Base-by-base conservation (phyloP, 2,113 vertebrate species). In the Microtus pennsylvanicus region DNA sequence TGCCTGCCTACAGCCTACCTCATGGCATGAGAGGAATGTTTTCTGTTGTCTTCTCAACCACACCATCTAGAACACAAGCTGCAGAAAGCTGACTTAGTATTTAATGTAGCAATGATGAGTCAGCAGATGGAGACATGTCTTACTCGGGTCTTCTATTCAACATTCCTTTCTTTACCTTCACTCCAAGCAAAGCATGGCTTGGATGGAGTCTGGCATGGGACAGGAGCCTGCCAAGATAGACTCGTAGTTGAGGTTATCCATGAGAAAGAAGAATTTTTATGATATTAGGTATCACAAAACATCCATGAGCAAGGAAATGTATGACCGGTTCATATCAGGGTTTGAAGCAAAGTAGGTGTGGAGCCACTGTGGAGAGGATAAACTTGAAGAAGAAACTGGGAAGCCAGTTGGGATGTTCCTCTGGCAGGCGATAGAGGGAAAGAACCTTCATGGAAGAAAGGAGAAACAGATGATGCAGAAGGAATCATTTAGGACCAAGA, bases 301-400 rank as follows among this genome's bases (percentile, higher is more conserved):
- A 19, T 47, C 83, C 63, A 55, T 42, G 13, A 85, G 5, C 17
- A 89, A 38, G 70, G 52, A 95, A 81, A 94, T 35, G 42, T 12
- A 89, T 86, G n/a, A 5, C 33, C 67, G 91, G 24, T 70, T 96
- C 19, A 74, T 63, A 86, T 42, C 14, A 45, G 19, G 9, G 30
- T 70, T 95, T 94, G 81, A 94, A 93, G 28, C 75, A 33, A 93
- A 95, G 75, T 13, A 91, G 81, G 8, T 89, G 16, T 77, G 35
- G 35, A 28, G 5, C 22, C 28, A 33, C 87, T 21, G 38, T 30
- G 35, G 4, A 42, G 21, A 91, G 5, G 2, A 69, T 42, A 75
- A 38, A 89, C 50, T 93, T 72, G 52, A 70, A 91, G 28, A 45
- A 16, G 38, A 88, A 89, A 82, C 17, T 78, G 38, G 24, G 24